These are phyloP conservation scores for Drosophila kanekoi DNA, from an alignment of 2,888 invertebrate genomes.

Conservation along the genomic window DNA sequence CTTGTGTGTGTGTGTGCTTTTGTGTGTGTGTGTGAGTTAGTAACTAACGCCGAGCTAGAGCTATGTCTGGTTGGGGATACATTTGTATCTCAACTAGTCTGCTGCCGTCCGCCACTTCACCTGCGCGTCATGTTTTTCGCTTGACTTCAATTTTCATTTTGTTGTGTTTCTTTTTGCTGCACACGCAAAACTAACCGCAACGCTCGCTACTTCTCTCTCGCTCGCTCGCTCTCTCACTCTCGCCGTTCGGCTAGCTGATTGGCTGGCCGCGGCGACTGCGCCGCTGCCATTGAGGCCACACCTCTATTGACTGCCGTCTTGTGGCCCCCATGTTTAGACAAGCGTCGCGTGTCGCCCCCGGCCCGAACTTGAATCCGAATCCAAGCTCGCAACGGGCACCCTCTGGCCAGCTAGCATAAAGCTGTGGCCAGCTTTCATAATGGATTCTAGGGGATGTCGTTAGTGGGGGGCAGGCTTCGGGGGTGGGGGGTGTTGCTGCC, in stretches of 20 bases:
- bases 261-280: conserved; percentile 75
- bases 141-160: conserved; percentile 72
- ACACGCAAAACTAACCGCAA: conserved; percentile 75
- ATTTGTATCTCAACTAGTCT: conserved; percentile 62
- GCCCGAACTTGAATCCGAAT: neutral
- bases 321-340: conserved; percentile 51
- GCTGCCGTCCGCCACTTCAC: conserved; percentile 64
- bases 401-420: conserved; percentile 19
- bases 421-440: conserved; percentile 12
- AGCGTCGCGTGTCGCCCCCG: conserved; percentile 49
- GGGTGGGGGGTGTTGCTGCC: conserved; percentile 13
- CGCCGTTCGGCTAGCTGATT: conserved; percentile 52
- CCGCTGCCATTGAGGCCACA: conserved; percentile 72
- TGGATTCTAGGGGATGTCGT: conserved; percentile 13
- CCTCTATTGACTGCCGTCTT: conserved; percentile 70
- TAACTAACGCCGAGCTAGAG: conserved; percentile 39
- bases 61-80: conserved; percentile 38
- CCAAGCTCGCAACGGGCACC: conserved; percentile 7
- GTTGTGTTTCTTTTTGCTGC: conserved; percentile 57
- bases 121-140: conserved; percentile 66
- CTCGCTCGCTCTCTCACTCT: conserved; percentile 11
- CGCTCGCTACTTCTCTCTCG: conserved; percentile 7
- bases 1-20: neutral
- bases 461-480: neutral
- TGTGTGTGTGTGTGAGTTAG: conserved; percentile 30